These are phyloP conservation scores for human (Homo sapiens) DNA, from an alignment of 2,113 vertebrate genomes.

Conservation along the genomic window DNA sequence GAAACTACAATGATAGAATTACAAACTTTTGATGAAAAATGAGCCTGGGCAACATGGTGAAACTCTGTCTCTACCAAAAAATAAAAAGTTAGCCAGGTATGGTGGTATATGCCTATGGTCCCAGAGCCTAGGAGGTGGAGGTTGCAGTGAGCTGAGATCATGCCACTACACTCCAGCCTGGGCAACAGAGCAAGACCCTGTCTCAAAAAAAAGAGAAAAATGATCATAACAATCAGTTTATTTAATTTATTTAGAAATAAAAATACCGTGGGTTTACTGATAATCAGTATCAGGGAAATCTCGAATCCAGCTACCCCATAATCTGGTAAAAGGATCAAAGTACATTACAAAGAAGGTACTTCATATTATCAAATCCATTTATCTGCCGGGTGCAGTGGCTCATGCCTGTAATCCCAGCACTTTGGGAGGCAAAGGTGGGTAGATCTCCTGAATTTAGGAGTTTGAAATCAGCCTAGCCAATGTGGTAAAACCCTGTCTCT, in stretches of 20 bases:
- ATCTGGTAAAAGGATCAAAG: conserved; percentile 23
- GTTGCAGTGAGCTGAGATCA: no score
- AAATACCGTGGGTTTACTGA: not conserved
- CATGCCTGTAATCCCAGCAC: no score
- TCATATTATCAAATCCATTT: not conserved
- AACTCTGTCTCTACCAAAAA: no score
- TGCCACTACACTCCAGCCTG: no score
- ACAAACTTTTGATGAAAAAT: conserved; percentile 1
- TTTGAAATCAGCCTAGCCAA: no score
- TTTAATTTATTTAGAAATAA: conserved; percentile 10
- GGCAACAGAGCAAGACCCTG: no score
- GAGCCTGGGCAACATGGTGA: not conserved
- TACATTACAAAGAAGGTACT: not conserved
- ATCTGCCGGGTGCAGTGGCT: not conserved
- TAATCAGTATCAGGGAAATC: not conserved
- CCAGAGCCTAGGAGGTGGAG: no score
- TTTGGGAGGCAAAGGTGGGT: no score
- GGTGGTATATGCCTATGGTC: no score
- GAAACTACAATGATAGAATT: not conserved
- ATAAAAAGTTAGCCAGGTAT: no score
- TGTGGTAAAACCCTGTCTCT: no score
- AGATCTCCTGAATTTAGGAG: no score
- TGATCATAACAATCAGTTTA: not conserved
- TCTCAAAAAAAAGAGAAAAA: not conserved
- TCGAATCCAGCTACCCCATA: not conserved